phyloP scores from a whole-genome alignment of 2,888 invertebrate genomes.

The Temnothorax ravouxi region DNA sequence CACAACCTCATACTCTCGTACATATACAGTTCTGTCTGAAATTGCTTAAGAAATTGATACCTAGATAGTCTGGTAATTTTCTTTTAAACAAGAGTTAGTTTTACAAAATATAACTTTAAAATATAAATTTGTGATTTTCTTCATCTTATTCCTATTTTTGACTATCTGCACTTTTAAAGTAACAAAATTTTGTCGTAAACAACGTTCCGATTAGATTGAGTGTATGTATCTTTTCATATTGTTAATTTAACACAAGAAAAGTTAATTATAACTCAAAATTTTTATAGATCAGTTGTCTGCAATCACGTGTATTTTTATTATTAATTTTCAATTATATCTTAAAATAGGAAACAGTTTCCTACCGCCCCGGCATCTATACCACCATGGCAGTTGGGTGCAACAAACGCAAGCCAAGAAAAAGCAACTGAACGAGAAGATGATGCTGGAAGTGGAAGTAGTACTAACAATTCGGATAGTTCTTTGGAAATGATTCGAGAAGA shows the following conservation, averaged over 20 bases:
- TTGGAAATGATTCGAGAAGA: slow-evolving; percentile 86
- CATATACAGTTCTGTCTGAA: slow-evolving; percentile 18
- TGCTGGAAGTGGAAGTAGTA: slow-evolving; percentile 85
- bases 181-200: slow-evolving; percentile 28
- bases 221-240: background rate
- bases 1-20: slow-evolving; percentile 18
- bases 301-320: slow-evolving; percentile 4
- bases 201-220: slow-evolving; percentile 10
- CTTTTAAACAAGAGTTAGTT: slow-evolving; percentile 18
- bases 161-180: slow-evolving; percentile 18
- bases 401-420: slow-evolving; percentile 82
- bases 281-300: background rate
- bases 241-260: background rate
- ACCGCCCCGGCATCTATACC: slow-evolving; percentile 91
- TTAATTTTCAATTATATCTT: slow-evolving; percentile 53
- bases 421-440: slow-evolving; percentile 84
- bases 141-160: slow-evolving; percentile 41
- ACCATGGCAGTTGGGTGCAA: slow-evolving; percentile 91
- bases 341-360: slow-evolving; percentile 92
- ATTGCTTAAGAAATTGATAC: slow-evolving; percentile 25
- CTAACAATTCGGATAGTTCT: slow-evolving; percentile 86
- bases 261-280: background rate
- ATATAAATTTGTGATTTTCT: slow-evolving; percentile 33
- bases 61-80: background rate
- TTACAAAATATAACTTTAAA: slow-evolving; percentile 35